phyloP scores from a whole-genome alignment of 2,888 invertebrate genomes.

The Blastobasis adustella region DNA sequence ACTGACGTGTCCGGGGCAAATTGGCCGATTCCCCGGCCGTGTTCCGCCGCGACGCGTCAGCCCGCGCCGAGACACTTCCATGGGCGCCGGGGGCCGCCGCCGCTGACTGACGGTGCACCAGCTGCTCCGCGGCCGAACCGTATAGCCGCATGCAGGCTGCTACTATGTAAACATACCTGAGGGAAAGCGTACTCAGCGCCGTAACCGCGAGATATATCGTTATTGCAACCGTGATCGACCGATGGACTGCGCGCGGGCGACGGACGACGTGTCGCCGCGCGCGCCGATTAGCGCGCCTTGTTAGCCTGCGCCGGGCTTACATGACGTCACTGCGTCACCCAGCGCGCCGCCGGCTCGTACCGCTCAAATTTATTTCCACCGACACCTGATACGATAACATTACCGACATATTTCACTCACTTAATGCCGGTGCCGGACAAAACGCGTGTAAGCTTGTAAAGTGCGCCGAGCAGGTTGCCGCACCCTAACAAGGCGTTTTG shows the following conservation, averaged over 20 bases:
- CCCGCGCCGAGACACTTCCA: not conserved
- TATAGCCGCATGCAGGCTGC: too few relatives aligned
- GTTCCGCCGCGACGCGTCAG: slow-evolving; percentile 23
- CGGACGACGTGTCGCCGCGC: slow-evolving; percentile 11
- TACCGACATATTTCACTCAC: too few relatives aligned
- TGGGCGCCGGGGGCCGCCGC: not conserved
- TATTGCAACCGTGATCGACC: slow-evolving; percentile 20
- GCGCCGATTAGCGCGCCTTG: slow-evolving; percentile 16
- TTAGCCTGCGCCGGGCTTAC: slow-evolving; percentile 9
- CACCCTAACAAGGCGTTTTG: too few relatives aligned
- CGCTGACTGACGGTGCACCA: too few relatives aligned
- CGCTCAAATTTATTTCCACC: too few relatives aligned
- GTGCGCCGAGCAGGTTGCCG: too few relatives aligned
- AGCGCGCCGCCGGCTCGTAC: too few relatives aligned
- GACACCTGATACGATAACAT: too few relatives aligned
- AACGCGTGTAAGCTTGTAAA: too few relatives aligned
- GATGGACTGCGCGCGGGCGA: slow-evolving; percentile 22
- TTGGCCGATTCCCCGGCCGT: slow-evolving; percentile 19
- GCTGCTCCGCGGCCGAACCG: slow-evolving; percentile 9
- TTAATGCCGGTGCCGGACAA: too few relatives aligned
- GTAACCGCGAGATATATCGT: not conserved
- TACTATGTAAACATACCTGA: too few relatives aligned
- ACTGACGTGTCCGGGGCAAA: slow-evolving; percentile 68
- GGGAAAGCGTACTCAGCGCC: too few relatives aligned
- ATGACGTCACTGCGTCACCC: not conserved